phyloP scores from a whole-genome alignment of 1,140 invertebrate genomes.

The Aleiodes sp. region DNA sequence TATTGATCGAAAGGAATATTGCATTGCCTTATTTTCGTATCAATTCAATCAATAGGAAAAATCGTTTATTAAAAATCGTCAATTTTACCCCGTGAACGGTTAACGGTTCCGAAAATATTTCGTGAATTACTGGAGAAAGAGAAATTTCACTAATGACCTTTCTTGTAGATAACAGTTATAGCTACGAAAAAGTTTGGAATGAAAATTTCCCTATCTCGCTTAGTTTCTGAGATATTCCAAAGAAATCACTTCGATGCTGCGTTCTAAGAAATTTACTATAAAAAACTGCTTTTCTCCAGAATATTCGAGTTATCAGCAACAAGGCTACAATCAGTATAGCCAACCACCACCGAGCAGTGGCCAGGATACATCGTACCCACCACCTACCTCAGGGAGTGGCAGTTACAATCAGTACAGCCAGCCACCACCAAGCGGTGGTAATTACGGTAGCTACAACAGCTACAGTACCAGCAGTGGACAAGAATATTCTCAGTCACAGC shows the following conservation, averaged over 20 bases:
- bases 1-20: too few relatives aligned
- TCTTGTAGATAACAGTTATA: neutral
- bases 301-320: slow-evolving; percentile 61
- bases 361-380: slow-evolving; percentile 58
- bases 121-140: too few relatives aligned
- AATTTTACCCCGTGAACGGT: too few relatives aligned
- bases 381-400: slow-evolving; percentile 47
- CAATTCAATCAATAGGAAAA: too few relatives aligned
- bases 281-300: slow-evolving; percentile 44
- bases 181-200: too few relatives aligned
- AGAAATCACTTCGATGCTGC: neutral
- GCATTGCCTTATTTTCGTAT: too few relatives aligned
- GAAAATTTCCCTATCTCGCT: too few relatives aligned
- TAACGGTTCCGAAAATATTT: too few relatives aligned
- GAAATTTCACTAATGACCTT: too few relatives aligned
- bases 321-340: slow-evolving; percentile 59
- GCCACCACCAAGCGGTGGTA: slow-evolving; percentile 56
- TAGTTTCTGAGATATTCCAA: too few relatives aligned
- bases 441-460: slow-evolving; percentile 54
- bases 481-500: slow-evolving; percentile 50
- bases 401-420: slow-evolving; percentile 57
- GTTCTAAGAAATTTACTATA: neutral
- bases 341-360: slow-evolving; percentile 50
- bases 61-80: too few relatives aligned
- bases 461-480: slow-evolving; percentile 47